A percentile compares a stretch with the other conserved stretches of the same genome.
phyloP scores from a whole-genome alignment of 2,113 vertebrate genomes.

The Burhinus bistriatus region DNA sequence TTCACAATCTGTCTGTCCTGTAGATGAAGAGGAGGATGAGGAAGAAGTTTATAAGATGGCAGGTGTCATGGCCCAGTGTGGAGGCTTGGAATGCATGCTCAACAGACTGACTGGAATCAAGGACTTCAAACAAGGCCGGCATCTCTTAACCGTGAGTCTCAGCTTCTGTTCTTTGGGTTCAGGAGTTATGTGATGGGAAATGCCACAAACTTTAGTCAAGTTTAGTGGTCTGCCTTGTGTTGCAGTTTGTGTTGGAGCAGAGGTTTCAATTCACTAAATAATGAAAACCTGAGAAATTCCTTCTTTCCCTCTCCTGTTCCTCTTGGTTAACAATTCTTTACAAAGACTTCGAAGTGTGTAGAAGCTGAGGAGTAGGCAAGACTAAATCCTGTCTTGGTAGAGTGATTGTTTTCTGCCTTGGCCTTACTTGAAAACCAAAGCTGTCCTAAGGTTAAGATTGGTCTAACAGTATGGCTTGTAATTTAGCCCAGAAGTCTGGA shows the following conservation, averaged over 20 bases:
- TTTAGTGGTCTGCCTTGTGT: background rate
- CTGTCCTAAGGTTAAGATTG: background rate
- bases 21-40: conserved; percentile 98
- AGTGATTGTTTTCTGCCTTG: background rate
- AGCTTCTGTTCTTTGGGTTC: background rate
- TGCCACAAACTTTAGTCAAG: background rate
- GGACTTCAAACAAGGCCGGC: conserved; percentile 97
- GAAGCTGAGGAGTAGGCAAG: background rate
- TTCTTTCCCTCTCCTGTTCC: background rate
- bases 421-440: background rate
- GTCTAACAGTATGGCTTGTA: background rate
- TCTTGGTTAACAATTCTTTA: background rate
- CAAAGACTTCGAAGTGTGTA: background rate
- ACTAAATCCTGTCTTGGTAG: background rate
- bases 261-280: background rate
- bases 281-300: background rate
- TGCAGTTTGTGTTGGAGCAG: background rate
- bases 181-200: background rate
- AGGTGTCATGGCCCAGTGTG: conserved; percentile 96
- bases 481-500: background rate
- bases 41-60: conserved; percentile 99
- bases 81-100: conserved; percentile 96
- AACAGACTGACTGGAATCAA: conserved; percentile 94
- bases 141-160: conserved; percentile 90
- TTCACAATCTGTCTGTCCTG: background rate